These are phyloP conservation scores for Apis mellifera DNA, from an alignment of 1,140 invertebrate species.

Conservation along the genomic window Amel_HAv3.1 CM009934.2:6517001-6517500, in stretches of 20 bases:
- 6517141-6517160: no score
- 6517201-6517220: conserved; percentile 21
- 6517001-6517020: no score
- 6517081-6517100: no score
- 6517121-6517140: neutral
- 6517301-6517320: conserved; percentile 62
- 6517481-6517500: neutral
- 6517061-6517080: neutral
- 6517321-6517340: conserved; percentile 58
- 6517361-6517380: conserved; percentile 19
- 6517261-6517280: conserved; percentile 54
- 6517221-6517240: conserved; percentile 1
- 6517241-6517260: conserved; percentile 53
- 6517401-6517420: conserved; percentile 22
- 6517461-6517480: neutral
- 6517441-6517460: neutral
- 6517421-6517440: neutral
- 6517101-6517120: no score
- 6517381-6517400: conserved; percentile 4
- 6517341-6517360: conserved; percentile 62
- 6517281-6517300: conserved; percentile 70
- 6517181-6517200: neutral
- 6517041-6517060: neutral
- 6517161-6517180: no score
- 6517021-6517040: no score